Conservation (phyloP, 92 coral and sea anemone genomes). For the Paramuricea clavata region DNA sequence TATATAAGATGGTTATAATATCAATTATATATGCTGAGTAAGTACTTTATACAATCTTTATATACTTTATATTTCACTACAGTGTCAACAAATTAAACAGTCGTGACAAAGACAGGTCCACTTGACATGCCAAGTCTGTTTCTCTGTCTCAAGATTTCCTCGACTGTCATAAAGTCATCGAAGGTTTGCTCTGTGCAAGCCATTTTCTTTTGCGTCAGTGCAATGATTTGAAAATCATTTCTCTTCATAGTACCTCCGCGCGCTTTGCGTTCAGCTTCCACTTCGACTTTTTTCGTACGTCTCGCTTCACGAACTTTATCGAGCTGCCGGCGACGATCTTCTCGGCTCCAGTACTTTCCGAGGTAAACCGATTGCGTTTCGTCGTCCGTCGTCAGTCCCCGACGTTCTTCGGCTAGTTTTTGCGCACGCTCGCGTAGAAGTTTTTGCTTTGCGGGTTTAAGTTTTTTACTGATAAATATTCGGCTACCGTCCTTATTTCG, state of each 20-base stretch:
- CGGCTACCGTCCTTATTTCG: slow-evolving; percentile 96
- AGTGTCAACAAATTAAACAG: slow-evolving; percentile 65
- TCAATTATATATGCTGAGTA: slow-evolving; percentile 8
- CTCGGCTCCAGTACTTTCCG: slow-evolving; percentile 97
- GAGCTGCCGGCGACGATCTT: slow-evolving; percentile 83
- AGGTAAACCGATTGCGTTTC: slow-evolving; percentile 94
- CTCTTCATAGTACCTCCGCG: slow-evolving; percentile 82
- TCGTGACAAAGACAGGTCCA: slow-evolving; percentile 96
- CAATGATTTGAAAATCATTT: slow-evolving; percentile 85
- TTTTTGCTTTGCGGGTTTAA: slow-evolving; percentile 87
- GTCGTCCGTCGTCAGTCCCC: slow-evolving; percentile 97
- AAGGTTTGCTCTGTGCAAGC: slow-evolving; percentile 75
- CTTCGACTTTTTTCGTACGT: slow-evolving; percentile 76
- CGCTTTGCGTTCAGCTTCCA: slow-evolving; percentile 69
- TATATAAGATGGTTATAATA: neutral
- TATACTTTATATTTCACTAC: neutral
- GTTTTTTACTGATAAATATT: slow-evolving; percentile 88
- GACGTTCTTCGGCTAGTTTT: slow-evolving; percentile 93
- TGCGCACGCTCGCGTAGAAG: slow-evolving; percentile 97
- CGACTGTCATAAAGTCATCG: slow-evolving; percentile 97
- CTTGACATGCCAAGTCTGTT: slow-evolving; percentile 83
- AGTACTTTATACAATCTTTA: slow-evolving; percentile 5
- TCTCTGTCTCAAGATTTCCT: slow-evolving; percentile 89
- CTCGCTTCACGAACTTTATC: slow-evolving; percentile 93
- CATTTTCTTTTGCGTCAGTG: slow-evolving; percentile 90